Percentiles rank a stretch among this genome's conserved stretches.
Conservation (phyloP, 1,140 invertebrate genomes). For the Camponotus vicinus region DNA sequence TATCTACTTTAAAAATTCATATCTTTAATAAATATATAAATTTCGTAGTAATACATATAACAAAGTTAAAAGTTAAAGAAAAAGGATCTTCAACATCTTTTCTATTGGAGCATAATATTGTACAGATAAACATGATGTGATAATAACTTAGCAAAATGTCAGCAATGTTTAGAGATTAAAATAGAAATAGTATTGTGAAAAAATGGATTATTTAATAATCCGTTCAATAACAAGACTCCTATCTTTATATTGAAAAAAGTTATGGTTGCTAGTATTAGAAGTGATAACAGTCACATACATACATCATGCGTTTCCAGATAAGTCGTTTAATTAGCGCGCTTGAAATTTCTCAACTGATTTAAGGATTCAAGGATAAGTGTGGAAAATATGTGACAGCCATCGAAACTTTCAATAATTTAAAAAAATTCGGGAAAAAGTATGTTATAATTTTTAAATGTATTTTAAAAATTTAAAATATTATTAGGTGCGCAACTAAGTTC, state of each 20-base stretch:
- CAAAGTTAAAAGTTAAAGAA: not conserved
- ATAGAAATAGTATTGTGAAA: not conserved
- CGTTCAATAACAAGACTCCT: not conserved
- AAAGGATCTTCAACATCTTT: not conserved
- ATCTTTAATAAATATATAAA: too few relatives aligned
- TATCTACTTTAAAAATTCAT: too few relatives aligned
- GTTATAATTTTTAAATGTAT: constrained; percentile 2
- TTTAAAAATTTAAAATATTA: not conserved
- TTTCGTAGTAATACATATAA: too few relatives aligned
- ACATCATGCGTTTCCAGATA: not conserved
- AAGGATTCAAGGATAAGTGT: not conserved
- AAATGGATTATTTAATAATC: constrained; percentile 4
- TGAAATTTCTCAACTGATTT: not conserved
- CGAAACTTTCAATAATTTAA: not conserved
- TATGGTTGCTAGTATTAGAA: not conserved
- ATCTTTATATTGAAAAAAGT: not conserved
- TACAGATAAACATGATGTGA: not conserved
- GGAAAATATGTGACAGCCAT: not conserved
- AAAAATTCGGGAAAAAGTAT: not conserved
- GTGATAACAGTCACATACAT: not conserved
- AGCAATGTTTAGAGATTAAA: not conserved
- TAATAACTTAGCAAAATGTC: not conserved
- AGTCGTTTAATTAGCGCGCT: not conserved
- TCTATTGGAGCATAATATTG: not conserved
- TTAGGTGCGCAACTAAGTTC: too few relatives aligned